Percentiles rank a stretch among this genome's conserved stretches.
Evolutionary conservation across 2,888 invertebrate species (phyloP).

Genomic region (Abscondita cerata): DNA sequence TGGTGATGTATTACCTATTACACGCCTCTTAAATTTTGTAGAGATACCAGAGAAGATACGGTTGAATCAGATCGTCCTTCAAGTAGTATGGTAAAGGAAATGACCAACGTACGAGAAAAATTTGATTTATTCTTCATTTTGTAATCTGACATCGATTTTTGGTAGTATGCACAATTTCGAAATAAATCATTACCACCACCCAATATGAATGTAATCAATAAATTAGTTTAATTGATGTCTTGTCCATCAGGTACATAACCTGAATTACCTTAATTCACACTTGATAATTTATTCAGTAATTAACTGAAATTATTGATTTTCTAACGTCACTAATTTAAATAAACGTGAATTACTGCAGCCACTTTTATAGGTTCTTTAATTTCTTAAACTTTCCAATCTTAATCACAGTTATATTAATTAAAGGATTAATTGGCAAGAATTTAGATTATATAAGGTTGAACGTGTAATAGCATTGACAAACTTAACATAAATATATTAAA

Average conservation of each 20-base stretch:
- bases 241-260: constrained; percentile 7
- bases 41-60: constrained; percentile 19
- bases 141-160: neutral
- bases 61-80: constrained; percentile 11
- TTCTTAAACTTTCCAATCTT: neutral
- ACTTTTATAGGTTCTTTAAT: neutral
- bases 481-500: too few relatives aligned
- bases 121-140: constrained; percentile 4
- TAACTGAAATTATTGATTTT: constrained; percentile 24
- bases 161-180: neutral
- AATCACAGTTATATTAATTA: too few relatives aligned
- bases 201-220: constrained; percentile 15
- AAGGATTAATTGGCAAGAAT: too few relatives aligned
- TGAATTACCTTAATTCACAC: constrained; percentile 11
- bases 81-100: neutral
- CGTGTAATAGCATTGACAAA: too few relatives aligned
- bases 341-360: constrained; percentile 2
- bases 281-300: constrained; percentile 19
- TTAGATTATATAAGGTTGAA: too few relatives aligned
- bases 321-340: constrained; percentile 19
- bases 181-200: constrained; percentile 12
- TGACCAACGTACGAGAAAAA: neutral
- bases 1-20: constrained; percentile 25
- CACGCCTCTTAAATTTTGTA: constrained; percentile 27
- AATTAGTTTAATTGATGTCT: constrained; percentile 17